These are phyloP conservation scores for Agrypnia vestita DNA, from an alignment of 1,140 invertebrate species.

Conservation along the genomic window DNA sequence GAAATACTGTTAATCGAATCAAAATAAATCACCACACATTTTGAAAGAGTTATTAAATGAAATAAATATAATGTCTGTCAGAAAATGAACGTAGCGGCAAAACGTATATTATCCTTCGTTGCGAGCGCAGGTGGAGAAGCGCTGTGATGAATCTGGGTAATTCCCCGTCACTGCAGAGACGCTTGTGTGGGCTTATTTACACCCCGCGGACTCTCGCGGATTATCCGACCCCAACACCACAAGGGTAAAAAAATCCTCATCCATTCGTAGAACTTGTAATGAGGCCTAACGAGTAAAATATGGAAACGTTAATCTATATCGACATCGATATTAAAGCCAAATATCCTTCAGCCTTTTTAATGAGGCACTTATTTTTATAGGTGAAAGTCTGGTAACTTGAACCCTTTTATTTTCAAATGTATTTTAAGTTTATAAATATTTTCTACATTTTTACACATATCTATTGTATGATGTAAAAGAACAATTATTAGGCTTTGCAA, in stretches of 20 bases:
- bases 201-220: slow-evolving; percentile 9
- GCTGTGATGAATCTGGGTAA: neutral
- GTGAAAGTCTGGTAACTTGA: too few relatives aligned
- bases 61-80: neutral
- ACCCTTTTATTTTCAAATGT: too few relatives aligned
- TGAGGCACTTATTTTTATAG: neutral
- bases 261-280: neutral
- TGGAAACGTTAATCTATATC: neutral
- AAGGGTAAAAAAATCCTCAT: neutral
- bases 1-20: too few relatives aligned
- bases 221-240: neutral
- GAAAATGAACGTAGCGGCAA: neutral
- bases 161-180: neutral
- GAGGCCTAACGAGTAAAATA: slow-evolving; percentile 14
- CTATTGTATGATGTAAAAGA: too few relatives aligned
- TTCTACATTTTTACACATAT: too few relatives aligned
- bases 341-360: slow-evolving; percentile 2
- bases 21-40: too few relatives aligned
- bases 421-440: too few relatives aligned
- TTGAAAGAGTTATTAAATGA: too few relatives aligned
- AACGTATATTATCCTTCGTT: neutral
- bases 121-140: neutral
- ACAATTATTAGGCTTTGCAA: too few relatives aligned
- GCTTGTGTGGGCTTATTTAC: neutral
- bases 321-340: neutral